Percentiles rank a stretch among this genome's conserved stretches.
Evolutionary conservation across 2,888 invertebrate genomes (phyloP).

Genomic region (Poecilobothrus nobilitatus): DNA sequence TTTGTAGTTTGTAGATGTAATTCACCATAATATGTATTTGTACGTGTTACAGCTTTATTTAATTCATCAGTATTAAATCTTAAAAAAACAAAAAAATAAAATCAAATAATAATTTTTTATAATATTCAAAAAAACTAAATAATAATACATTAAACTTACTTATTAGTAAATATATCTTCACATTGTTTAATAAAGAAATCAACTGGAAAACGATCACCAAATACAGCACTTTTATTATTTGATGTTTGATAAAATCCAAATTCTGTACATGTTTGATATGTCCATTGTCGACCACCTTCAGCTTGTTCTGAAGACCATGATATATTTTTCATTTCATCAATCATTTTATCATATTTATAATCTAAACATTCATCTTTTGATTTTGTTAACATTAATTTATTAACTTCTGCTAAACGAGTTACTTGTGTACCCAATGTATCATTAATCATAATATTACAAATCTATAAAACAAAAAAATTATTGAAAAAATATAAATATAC

Average conservation of each 20-base stretch:
- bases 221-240: conserved; percentile 46
- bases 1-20: conserved; percentile 59
- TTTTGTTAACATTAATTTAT: conserved; percentile 56
- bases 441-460: conserved; percentile 69
- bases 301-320: conserved; percentile 66
- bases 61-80: conserved; percentile 57
- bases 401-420: conserved; percentile 65
- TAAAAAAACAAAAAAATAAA: conserved; percentile 16
- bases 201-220: conserved; percentile 66
- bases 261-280: conserved; percentile 91
- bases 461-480: conserved; percentile 33
- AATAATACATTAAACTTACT: not conserved
- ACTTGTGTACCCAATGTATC: conserved; percentile 53
- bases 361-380: conserved; percentile 69
- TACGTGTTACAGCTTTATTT: conserved; percentile 54
- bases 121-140: too few species aligned
- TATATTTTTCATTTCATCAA: conserved; percentile 56
- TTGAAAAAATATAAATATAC: not conserved
- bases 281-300: conserved; percentile 70
- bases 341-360: conserved; percentile 70
- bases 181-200: conserved; percentile 76
- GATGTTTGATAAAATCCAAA: conserved; percentile 94
- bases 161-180: conserved; percentile 57
- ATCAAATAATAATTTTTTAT: too few species aligned
- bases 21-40: conserved; percentile 74